A percentile compares a stretch with the other conserved stretches of the same genome.
Conservation (phyloP, 2,888 invertebrate genomes). For the Tolmerus cingulatus region DNA sequence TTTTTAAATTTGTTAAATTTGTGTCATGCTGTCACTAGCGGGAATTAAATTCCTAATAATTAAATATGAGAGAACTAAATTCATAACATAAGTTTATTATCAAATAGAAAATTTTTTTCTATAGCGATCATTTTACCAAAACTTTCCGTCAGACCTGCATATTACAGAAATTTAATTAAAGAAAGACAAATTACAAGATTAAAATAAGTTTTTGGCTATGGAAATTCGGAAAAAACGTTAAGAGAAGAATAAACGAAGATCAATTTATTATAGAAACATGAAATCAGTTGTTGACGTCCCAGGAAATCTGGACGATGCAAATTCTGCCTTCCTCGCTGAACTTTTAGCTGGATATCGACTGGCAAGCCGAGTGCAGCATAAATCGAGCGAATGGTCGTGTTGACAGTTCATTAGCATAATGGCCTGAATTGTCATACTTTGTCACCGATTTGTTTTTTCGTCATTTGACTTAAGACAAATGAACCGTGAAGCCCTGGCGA, state of each 20-base stretch:
- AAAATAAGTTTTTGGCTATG: too few relatives aligned
- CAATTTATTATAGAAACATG: neutral
- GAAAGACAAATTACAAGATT: too few relatives aligned
- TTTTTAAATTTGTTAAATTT: too few relatives aligned
- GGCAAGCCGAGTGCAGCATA: neutral
- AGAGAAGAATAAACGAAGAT: neutral
- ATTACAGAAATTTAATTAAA: too few relatives aligned
- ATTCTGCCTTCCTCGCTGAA: neutral
- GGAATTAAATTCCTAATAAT: too few relatives aligned
- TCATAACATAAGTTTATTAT: too few relatives aligned
- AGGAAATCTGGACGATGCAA: neutral
- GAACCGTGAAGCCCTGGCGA: constrained; percentile 16
- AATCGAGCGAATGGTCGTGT: constrained; percentile 20
- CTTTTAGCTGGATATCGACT: neutral
- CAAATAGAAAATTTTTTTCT: too few relatives aligned
- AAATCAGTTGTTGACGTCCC: neutral
- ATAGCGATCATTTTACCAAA: too few relatives aligned
- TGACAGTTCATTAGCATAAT: constrained; percentile 38
- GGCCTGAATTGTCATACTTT: constrained; percentile 31
- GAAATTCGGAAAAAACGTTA: too few relatives aligned
- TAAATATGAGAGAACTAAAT: too few relatives aligned
- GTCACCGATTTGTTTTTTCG: constrained; percentile 37
- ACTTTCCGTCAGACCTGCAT: too few relatives aligned
- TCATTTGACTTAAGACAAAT: constrained; percentile 25
- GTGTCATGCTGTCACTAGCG: too few relatives aligned